Base-by-base conservation (phyloP, 1,140 invertebrate species). In the Latrodectus geometricus region DNA sequence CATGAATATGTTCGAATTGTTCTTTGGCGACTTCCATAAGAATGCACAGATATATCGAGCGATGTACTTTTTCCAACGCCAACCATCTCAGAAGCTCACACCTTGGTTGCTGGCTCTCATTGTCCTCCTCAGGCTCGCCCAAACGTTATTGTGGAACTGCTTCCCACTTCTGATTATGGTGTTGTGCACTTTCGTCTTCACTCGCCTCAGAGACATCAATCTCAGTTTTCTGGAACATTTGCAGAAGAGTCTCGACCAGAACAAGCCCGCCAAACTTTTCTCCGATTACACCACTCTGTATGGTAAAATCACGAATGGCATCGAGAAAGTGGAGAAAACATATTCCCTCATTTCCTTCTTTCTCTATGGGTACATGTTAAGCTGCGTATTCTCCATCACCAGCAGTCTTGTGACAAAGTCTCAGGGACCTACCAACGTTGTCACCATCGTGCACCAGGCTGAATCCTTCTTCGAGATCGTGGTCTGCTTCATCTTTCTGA, bases 291-390 rank as follows among this genome's bases (percentile, higher is more conserved):
- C 85, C 12, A 74, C 20, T n/a, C 15, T 87, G 11, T 75, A 87
- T 9, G 65, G 72, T 7, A 72, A 75, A 65, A 87, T 87, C n/a
- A 87, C 77, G 7, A 79, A 21, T 8, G 66, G 48, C 9, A n/a
- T 87, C 7, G 76, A 75, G 50, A 74, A 74, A 3, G 69, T 54
- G 4, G 85, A 87, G 21, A 66, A 73, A 8, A 48, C 68, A 8
- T 79, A 72, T 11, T 87, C 85, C 0, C 17, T 87, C 8, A 23
- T 87, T 9, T 79, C 85, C 5, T 87, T 87, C 20, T 87, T 87
- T 23, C 54, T 87, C 14, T 87, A 80, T 15, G 85, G 85, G 5
- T 87, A 87, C 48, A 87, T 87, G 76, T 48, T 87, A 9, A 87
- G 76, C 14, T 73, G 69, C 12, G 65, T 87, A 11, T 87, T 87